Evolutionary conservation across 2,113 vertebrate genomes (phyloP).

Genomic region (Pterocles orientalis): DNA sequence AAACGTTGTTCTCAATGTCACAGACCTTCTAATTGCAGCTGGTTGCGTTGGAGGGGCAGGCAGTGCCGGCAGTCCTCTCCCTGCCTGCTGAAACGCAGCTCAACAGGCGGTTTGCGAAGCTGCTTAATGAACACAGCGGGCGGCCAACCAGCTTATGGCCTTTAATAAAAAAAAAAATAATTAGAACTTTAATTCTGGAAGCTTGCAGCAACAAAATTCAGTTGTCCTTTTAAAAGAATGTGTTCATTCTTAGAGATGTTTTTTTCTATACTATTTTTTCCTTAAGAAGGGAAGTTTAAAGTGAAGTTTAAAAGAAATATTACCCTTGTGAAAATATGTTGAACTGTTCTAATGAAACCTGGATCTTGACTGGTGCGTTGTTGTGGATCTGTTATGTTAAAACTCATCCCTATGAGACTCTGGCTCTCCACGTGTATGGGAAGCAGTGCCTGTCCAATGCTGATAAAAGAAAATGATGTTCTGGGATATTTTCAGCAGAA

Average conservation of each 20-base stretch:
- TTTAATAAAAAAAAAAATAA: not conserved
- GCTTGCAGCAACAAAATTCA: not conserved
- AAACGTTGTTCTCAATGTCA: not conserved
- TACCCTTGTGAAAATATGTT: not conserved
- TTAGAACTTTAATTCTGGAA: not conserved
- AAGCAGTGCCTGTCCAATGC: not conserved
- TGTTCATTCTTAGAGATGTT: not conserved
- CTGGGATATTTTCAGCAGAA: not conserved
- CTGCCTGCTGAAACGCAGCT: not conserved
- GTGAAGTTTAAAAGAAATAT: not conserved
- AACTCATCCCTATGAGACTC: not conserved
- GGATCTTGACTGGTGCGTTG: not conserved
- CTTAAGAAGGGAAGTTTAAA: not conserved
- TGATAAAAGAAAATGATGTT: not conserved
- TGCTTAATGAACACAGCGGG: not conserved
- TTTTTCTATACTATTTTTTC: not conserved
- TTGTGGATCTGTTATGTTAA: not conserved
- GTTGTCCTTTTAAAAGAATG: not conserved
- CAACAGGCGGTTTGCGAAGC: not conserved
- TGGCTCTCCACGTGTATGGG: not conserved
- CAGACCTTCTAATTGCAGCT: not conserved
- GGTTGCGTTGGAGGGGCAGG: not conserved
- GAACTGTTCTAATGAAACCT: not conserved
- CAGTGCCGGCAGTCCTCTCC: fast-evolving
- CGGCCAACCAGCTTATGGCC: not conserved